Percentiles rank a stretch among this genome's conserved stretches.
Evolutionary conservation across 2,888 invertebrate genomes (phyloP).

Genomic region (Sussaba pulchella): DNA sequence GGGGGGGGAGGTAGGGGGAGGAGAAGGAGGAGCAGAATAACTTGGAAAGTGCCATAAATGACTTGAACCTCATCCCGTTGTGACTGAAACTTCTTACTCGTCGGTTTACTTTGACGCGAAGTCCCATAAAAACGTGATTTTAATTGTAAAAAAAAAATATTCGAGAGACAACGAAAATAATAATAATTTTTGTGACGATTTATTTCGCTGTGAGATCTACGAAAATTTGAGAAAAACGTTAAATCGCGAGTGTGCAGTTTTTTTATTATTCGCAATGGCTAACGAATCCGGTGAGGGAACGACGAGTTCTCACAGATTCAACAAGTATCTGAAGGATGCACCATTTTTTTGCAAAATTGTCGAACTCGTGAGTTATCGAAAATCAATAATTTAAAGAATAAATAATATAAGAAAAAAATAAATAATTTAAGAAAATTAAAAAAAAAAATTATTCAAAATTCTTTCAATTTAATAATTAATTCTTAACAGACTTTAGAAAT

Average conservation of each 20-base stretch:
- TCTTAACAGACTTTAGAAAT: too few species aligned
- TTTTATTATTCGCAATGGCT: conserved; percentile 66
- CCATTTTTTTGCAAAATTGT: conserved; percentile 85
- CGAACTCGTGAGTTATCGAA: conserved; percentile 86
- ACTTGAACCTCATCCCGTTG: conserved; percentile 43
- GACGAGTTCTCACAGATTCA: conserved; percentile 68
- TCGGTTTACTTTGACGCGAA: conserved; percentile 49
- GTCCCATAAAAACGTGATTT: conserved; percentile 27
- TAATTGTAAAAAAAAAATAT: background rate
- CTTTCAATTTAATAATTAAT: too few species aligned
- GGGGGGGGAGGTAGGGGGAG: conserved; percentile 73
- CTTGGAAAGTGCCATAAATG: conserved; percentile 54
- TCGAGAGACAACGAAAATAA: conserved; percentile 6
- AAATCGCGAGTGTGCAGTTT: conserved; percentile 5
- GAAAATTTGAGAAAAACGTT: background rate
- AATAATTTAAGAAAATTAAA: background rate
- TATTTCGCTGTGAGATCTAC: too few species aligned
- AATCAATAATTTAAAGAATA: background rate
- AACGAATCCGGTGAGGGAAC: conserved; percentile 68
- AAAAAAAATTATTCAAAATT: background rate
- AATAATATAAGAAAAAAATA: background rate
- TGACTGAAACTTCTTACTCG: conserved; percentile 59
- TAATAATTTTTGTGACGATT: too few species aligned
- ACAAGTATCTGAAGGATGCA: conserved; percentile 72
- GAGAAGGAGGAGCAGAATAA: too few species aligned